A percentile compares a stretch with the other conserved stretches of the same genome.
Evolutionary conservation across 2,113 vertebrate genomes (phyloP).

Genomic region (Blennius ocellaris): DNA sequence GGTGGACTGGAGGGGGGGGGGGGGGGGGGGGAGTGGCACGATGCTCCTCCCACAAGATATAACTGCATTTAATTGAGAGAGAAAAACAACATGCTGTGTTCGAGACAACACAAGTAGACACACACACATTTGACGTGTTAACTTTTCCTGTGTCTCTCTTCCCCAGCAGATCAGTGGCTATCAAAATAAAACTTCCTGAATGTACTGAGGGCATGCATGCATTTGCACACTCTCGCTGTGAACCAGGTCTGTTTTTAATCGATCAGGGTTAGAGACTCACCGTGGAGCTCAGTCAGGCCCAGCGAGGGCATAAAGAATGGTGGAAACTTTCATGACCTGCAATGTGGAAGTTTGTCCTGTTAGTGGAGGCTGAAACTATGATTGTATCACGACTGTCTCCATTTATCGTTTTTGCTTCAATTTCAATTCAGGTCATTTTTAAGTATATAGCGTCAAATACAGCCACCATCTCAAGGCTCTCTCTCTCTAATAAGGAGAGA

Average conservation of each 20-base stretch:
- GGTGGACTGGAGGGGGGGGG: not conserved
- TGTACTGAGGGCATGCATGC: not conserved
- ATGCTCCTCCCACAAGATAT: conserved; percentile 47
- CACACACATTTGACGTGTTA: conserved; percentile 32
- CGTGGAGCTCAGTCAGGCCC: not conserved
- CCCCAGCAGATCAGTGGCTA: conserved; percentile 21
- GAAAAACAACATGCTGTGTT: conserved; percentile 56
- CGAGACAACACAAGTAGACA: conserved; percentile 20
- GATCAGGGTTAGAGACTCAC: not conserved
- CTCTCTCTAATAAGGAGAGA: too few species aligned
- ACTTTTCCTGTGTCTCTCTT: conserved; percentile 18
- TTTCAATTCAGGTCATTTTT: too few species aligned
- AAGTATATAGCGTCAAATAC: too few species aligned
- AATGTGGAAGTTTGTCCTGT: too few species aligned
- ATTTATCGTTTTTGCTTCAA: too few species aligned
- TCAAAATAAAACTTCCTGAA: conserved; percentile 50
- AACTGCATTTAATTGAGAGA: conserved; percentile 18
- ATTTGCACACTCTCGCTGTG: conserved; percentile 3
- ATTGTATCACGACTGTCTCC: too few species aligned
- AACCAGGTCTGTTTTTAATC: conserved; percentile 35
- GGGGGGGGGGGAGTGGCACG: conserved; percentile 56
- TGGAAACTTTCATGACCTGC: too few species aligned
- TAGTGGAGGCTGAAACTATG: too few species aligned
- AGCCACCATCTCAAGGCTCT: too few species aligned
- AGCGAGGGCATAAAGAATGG: too few species aligned